Percentiles rank a stretch among this genome's conserved stretches.
These are phyloP conservation scores for Sorex maritimensis DNA, from an alignment of 2,797 vertebrate genomes.

Conservation along the genomic window DNA sequence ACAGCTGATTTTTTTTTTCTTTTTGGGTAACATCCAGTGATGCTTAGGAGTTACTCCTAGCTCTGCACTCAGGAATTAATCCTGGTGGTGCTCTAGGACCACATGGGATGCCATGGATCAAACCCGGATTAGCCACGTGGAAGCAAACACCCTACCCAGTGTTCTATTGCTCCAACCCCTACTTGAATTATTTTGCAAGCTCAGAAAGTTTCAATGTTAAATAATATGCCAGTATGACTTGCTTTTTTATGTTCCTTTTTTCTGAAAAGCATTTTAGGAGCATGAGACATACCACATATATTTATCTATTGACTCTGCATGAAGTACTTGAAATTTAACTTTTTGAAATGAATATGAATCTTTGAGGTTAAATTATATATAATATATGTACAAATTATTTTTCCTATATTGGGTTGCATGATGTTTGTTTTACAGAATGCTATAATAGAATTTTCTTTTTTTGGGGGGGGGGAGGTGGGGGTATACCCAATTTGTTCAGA, in stretches of 20 bases:
- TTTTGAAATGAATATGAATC: constrained; percentile 65
- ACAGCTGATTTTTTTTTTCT: constrained; percentile 2
- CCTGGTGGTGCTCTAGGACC: no score
- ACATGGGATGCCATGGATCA: no score
- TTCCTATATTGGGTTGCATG: constrained; percentile 29
- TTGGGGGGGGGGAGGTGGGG: no score
- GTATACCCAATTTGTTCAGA: no score
- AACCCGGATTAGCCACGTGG: no score
- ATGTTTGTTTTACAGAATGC: constrained; percentile 37
- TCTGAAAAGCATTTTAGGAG: not conserved
- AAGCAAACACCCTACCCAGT: no score
- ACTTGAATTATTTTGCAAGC: not conserved
- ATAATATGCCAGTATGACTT: not conserved
- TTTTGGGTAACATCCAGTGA: no score
- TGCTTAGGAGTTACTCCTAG: no score
- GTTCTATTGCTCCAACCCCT: no score
- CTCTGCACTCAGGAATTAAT: no score
- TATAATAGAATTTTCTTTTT: not conserved
- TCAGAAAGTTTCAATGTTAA: constrained; percentile 8
- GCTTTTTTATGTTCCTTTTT: constrained; percentile 20
- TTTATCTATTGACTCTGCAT: not conserved
- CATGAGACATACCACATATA: not conserved
- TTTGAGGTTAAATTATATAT: constrained; percentile 24
- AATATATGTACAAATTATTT: constrained; percentile 45
- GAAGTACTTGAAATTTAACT: constrained; percentile 49